phyloP scores from a whole-genome alignment of 2,888 invertebrate species.

The Spisula solida region DNA sequence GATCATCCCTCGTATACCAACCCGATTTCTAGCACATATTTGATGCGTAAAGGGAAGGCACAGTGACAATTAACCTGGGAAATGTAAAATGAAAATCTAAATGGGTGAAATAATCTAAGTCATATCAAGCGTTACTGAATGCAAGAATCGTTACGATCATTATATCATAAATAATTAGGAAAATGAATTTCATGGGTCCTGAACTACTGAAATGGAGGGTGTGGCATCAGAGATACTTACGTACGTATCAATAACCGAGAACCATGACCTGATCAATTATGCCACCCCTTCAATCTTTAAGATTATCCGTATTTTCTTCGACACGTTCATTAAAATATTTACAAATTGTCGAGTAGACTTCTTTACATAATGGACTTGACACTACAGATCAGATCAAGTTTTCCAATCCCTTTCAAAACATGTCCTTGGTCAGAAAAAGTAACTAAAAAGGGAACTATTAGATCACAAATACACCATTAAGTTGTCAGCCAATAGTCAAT shows the following conservation, averaged over 20 bases:
- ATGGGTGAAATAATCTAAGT: too few species aligned
- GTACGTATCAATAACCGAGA: background rate
- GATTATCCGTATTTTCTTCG: background rate
- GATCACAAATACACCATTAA: slow-evolving; percentile 18
- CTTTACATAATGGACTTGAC: background rate
- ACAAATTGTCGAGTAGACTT: background rate
- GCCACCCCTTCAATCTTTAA: background rate
- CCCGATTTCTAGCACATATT: too few species aligned
- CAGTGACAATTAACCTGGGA: too few species aligned
- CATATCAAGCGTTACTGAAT: too few species aligned
- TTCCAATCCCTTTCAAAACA: background rate
- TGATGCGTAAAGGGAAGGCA: too few species aligned
- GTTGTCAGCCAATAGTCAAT: slow-evolving; percentile 30
- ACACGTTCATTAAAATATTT: background rate
- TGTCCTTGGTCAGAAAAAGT: slow-evolving; percentile 26
- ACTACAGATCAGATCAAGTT: background rate
- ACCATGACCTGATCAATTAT: background rate
- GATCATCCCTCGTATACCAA: too few species aligned
- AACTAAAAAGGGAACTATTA: background rate
- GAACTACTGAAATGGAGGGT: background rate
- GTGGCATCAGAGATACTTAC: background rate
- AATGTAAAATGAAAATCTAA: too few species aligned
- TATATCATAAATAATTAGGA: background rate
- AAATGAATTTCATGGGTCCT: background rate
- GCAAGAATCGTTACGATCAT: too few species aligned